These are phyloP conservation scores for Pedicia rivosa DNA, from an alignment of 2,888 invertebrate genomes.

Conservation along the genomic window DNA sequence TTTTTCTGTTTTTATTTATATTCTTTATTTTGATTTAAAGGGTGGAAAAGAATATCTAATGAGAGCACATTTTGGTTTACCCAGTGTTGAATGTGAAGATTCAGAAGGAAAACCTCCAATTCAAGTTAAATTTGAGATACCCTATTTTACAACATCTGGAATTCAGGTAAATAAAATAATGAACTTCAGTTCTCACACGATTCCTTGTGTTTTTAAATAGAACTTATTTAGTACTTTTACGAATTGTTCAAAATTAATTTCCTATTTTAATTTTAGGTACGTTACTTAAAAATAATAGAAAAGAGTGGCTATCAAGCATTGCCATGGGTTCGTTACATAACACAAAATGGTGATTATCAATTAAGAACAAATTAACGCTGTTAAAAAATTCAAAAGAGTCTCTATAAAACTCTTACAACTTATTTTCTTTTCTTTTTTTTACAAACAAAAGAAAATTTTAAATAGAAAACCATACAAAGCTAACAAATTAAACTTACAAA, in stretches of 20 bases:
- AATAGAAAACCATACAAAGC: too few species aligned
- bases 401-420: too few species aligned
- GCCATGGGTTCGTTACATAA: slow-evolving; percentile 99
- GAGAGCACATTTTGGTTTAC: slow-evolving; percentile 94
- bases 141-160: slow-evolving; percentile 96
- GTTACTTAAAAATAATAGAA: slow-evolving; percentile 95
- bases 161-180: slow-evolving; percentile 57
- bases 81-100: slow-evolving; percentile 90
- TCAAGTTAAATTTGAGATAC: slow-evolving; percentile 97
- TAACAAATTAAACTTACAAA: too few species aligned
- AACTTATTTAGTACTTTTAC: slow-evolving; percentile 1
- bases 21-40: slow-evolving; percentile 17
- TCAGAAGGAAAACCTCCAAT: slow-evolving; percentile 94
- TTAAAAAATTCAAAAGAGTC: too few species aligned
- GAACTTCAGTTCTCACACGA: too few species aligned
- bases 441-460: too few species aligned
- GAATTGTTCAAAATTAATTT: too few species aligned
- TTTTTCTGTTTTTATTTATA: slow-evolving; percentile 4
- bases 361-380: slow-evolving; percentile 83
- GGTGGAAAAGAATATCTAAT: slow-evolving; percentile 97
- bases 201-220: not conserved
- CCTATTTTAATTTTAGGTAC: slow-evolving; percentile 32
- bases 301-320: slow-evolving; percentile 98
- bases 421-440: too few species aligned
- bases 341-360: slow-evolving; percentile 98